phyloP scores from a whole-genome alignment of 1,140 invertebrate species.

The Cataglyphis hispanica region DNA sequence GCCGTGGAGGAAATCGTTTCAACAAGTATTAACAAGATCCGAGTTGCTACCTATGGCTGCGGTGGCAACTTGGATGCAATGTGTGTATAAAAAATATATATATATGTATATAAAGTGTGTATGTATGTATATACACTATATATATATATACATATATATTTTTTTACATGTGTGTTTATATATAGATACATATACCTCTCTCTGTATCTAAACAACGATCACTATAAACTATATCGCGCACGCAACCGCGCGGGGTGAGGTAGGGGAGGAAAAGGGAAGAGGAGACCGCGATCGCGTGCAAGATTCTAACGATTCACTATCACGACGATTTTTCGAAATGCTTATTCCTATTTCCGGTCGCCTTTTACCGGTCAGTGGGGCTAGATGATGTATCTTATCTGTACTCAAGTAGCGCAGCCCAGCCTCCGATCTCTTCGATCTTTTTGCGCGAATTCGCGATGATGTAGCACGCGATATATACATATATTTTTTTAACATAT shows the following conservation, averaged over 20 bases:
- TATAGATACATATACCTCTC: constrained; percentile 39
- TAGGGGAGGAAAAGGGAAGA: no score
- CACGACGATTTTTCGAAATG: constrained; percentile 60
- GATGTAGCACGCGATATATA: neutral
- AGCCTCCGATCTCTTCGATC: neutral
- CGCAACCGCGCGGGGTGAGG: no score
- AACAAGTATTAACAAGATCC: constrained; percentile 77
- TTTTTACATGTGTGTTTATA: constrained; percentile 18
- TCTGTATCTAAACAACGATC: constrained; percentile 64
- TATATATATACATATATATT: constrained; percentile 17
- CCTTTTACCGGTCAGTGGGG: constrained; percentile 17
- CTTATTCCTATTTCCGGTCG: constrained; percentile 57
- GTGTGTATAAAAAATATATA: constrained; percentile 80
- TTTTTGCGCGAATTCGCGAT: neutral
- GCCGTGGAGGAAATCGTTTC: constrained; percentile 27
- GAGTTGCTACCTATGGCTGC: constrained; percentile 82
- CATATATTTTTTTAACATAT: neutral
- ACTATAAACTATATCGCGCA: constrained; percentile 68
- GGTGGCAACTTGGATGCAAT: constrained; percentile 82
- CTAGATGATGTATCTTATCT: constrained; percentile 26
- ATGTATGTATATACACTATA: constrained; percentile 45
- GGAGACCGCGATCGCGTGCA: constrained; percentile 6
- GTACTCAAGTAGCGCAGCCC: constrained; percentile 12
- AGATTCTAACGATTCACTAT: constrained; percentile 61
- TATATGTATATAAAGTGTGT: constrained; percentile 40